A percentile compares a stretch with the other conserved stretches of the same genome.
These are phyloP conservation scores for Clostera curtula DNA, from an alignment of 2,888 invertebrate species.

Conservation along the genomic window DNA sequence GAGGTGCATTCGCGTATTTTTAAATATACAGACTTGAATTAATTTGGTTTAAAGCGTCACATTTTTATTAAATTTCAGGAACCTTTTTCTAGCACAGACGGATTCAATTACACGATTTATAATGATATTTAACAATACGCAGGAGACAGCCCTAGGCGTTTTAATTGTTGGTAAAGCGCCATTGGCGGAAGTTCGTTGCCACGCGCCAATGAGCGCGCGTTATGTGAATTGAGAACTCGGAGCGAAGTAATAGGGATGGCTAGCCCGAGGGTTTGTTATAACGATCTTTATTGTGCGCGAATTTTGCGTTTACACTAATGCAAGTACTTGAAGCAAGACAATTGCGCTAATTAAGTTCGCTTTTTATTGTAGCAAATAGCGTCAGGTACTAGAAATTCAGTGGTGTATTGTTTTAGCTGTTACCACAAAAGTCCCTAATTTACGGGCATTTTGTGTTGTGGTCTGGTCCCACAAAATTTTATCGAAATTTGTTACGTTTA, in stretches of 20 bases:
- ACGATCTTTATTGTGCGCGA: conserved; percentile 53
- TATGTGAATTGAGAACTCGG: conserved; percentile 42
- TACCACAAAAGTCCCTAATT: no score
- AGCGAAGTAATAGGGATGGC: conserved; percentile 36
- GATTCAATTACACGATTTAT: no score
- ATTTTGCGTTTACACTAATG: conserved; percentile 39
- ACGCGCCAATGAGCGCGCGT: conserved; percentile 41
- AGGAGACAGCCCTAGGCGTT: conserved; percentile 36
- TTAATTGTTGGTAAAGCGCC: conserved; percentile 41
- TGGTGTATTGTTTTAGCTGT: conserved; percentile 4
- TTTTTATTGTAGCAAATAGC: conserved; percentile 26
- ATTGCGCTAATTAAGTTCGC: conserved; percentile 33
- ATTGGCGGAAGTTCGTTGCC: conserved; percentile 53
- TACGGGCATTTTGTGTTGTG: no score
- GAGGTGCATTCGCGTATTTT: no score
- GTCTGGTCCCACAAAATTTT: no score
- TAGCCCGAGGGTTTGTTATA: conserved; percentile 43
- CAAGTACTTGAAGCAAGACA: conserved; percentile 18
- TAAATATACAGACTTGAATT: conserved; percentile 37
- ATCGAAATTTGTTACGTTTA: no score
- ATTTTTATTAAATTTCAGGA: conserved; percentile 29
- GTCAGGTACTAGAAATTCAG: conserved; percentile 12
- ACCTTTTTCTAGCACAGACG: no score
- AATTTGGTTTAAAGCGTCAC: conserved; percentile 21
- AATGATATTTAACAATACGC: conserved; percentile 35